phyloP scores from a whole-genome alignment of 2,797 vertebrate species.

The Natrix natrix region DNA sequence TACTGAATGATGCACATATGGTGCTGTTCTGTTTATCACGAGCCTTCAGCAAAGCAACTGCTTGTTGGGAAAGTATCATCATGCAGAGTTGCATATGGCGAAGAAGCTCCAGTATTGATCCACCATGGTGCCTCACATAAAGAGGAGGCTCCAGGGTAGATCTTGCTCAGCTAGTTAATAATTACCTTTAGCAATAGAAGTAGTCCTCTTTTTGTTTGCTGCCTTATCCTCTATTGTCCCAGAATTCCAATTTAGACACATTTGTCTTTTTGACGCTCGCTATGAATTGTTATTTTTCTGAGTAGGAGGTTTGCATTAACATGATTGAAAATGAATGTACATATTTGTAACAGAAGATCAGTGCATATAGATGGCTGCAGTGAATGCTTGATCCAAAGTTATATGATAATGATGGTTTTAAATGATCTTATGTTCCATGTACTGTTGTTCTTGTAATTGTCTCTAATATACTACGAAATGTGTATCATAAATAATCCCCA shows the following conservation, averaged over 20 bases:
- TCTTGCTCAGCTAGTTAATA: background rate
- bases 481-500: background rate
- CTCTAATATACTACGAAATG: background rate
- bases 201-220: background rate
- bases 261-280: background rate
- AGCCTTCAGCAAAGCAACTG: background rate
- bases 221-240: background rate
- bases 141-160: background rate
- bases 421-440: conserved; percentile 6
- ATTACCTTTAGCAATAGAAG: background rate
- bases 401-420: background rate
- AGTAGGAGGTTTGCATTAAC: background rate
- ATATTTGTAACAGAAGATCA: conserved; percentile 7
- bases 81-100: background rate
- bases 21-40: background rate
- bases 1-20: background rate
- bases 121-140: background rate
- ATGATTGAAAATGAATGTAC: background rate
- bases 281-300: background rate
- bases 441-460: conserved; percentile 1
- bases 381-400: conserved; percentile 1
- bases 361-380: background rate
- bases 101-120: background rate
- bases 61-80: background rate
- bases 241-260: background rate